Evolutionary conservation across 2,113 vertebrate species (phyloP).

Genomic region (Trogon melanurus): DNA sequence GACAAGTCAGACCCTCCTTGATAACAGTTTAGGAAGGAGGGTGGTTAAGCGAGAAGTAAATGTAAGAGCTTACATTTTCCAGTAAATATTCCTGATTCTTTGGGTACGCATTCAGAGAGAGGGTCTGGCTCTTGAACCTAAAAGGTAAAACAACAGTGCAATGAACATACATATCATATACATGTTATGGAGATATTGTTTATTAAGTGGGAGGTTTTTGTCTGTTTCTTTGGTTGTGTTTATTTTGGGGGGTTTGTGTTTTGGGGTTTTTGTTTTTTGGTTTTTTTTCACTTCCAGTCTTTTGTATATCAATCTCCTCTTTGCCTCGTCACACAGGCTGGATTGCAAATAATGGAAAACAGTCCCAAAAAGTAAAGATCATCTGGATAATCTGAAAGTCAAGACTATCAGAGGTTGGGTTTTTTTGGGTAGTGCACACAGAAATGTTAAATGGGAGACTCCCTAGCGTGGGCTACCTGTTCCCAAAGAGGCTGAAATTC

Average conservation of each 20-base stretch:
- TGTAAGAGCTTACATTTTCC: slow-evolving; percentile 85
- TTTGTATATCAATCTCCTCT: not conserved
- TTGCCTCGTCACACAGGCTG: not conserved
- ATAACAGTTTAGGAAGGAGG: not conserved
- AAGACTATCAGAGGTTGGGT: not conserved
- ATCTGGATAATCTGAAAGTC: not conserved
- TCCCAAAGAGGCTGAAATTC: not conserved
- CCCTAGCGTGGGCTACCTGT: not conserved
- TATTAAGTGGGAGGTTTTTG: not conserved
- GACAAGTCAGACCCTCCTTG: not conserved
- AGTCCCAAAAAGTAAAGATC: not conserved
- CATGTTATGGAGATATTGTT: not conserved
- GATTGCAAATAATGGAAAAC: not conserved
- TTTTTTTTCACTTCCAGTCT: not conserved
- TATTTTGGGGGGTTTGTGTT: too few species aligned
- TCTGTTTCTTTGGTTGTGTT: not conserved
- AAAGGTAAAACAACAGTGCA: not conserved
- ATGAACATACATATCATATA: not conserved
- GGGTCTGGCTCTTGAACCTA: slow-evolving; percentile 68
- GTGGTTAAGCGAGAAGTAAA: not conserved
- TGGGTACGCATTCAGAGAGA: slow-evolving; percentile 59
- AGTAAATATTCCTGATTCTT: slow-evolving; percentile 83
- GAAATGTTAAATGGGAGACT: not conserved
- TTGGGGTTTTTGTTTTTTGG: not conserved
- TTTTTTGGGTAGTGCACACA: not conserved